Evolutionary conservation across 2,113 vertebrate genomes (phyloP).

Genomic region (Larimichthys crocea): DNA sequence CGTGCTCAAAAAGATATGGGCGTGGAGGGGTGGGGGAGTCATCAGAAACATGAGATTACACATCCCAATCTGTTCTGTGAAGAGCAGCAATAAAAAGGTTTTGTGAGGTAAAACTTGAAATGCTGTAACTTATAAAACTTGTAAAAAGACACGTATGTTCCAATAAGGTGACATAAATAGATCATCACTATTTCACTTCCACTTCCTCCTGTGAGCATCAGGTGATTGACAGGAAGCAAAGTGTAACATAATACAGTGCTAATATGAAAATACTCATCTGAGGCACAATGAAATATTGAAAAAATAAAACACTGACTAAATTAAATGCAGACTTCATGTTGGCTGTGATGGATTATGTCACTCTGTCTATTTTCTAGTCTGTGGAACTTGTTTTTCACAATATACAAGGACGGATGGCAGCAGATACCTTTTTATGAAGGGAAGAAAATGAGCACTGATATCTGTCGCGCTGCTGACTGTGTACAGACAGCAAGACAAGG

Average conservation of each 20-base stretch:
- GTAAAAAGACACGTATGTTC: not conserved
- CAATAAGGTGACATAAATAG: not conserved
- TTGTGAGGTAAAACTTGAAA: conserved; percentile 11
- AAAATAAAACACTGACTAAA: not conserved
- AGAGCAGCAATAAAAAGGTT: not conserved
- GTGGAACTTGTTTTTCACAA: conserved; percentile 7
- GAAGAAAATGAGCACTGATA: conserved; percentile 11
- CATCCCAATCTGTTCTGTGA: conserved; percentile 6
- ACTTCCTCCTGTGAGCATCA: not conserved
- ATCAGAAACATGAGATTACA: not conserved
- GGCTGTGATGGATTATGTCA: conserved; percentile 1
- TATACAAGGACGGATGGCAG: conserved; percentile 8
- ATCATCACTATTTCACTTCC: not conserved
- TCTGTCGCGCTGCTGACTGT: not conserved
- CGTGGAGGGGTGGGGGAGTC: not conserved
- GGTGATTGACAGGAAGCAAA: conserved; percentile 19
- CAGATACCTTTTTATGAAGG: not conserved
- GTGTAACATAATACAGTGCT: not conserved
- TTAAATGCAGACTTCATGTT: conserved; percentile 4
- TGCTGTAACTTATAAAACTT: not conserved
- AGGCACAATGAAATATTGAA: not conserved
- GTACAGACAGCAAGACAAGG: not conserved
- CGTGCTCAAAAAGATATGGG: conserved; percentile 11
- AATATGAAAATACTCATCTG: not conserved
- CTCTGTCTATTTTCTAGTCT: not conserved